These are phyloP conservation scores for Ardeotis arabs DNA, from an alignment of 2,113 vertebrate species.

Conservation along the genomic window DNA sequence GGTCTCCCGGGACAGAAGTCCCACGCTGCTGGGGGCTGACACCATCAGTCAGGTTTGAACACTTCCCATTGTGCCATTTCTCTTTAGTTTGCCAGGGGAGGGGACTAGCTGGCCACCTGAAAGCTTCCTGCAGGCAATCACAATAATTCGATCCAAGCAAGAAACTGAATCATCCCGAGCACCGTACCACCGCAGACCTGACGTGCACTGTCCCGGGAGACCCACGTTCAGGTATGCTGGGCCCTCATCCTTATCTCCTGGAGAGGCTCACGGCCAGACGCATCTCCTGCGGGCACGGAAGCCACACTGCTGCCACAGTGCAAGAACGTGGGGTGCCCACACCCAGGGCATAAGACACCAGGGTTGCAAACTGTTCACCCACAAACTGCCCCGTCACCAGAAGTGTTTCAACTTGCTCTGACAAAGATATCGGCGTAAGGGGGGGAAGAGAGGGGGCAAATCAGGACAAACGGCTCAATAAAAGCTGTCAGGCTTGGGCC, in stretches of 20 bases:
- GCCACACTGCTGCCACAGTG: neutral
- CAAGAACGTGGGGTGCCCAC: neutral
- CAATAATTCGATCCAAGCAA: neutral
- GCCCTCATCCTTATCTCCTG: neutral
- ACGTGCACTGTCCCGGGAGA: neutral
- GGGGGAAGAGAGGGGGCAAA: neutral
- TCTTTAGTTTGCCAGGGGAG: neutral
- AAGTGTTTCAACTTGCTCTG: neutral
- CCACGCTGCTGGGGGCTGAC: accelerated
- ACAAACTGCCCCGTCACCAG: neutral
- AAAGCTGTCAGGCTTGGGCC: neutral
- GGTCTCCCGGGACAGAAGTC: neutral
- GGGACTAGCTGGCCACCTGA: neutral
- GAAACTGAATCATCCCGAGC: neutral
- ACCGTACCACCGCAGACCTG: accelerated
- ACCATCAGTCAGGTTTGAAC: neutral
- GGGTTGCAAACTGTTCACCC: neutral
- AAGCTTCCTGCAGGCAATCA: neutral
- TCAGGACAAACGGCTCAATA: neutral
- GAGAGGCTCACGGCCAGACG: accelerated
- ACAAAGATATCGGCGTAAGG: neutral
- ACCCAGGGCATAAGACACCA: neutral
- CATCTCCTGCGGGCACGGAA: neutral
- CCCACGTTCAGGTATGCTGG: neutral
- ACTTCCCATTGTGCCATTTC: neutral